phyloP scores from a whole-genome alignment of 2,888 invertebrate species.

The Xestia xanthographa region DNA sequence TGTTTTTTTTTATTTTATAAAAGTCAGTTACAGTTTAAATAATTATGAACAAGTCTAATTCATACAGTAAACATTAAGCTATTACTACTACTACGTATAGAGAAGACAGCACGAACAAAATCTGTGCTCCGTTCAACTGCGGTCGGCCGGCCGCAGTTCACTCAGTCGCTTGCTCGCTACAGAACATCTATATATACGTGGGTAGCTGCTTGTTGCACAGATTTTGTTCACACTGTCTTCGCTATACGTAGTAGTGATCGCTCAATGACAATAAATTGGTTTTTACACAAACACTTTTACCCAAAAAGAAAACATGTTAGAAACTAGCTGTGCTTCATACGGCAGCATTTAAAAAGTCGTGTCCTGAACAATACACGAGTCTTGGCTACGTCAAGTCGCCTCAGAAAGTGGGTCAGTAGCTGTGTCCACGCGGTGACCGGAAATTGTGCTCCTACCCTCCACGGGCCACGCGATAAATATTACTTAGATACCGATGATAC shows the following conservation, averaged over 20 bases:
- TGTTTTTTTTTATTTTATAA: not conserved
- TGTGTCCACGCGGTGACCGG: slow-evolving; percentile 78
- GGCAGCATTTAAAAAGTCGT: not conserved
- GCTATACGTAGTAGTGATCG: no score
- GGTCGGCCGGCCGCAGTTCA: no score
- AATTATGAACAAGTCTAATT: no score
- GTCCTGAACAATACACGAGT: slow-evolving; percentile 38
- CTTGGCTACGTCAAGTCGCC: slow-evolving; percentile 47
- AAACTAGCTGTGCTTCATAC: not conserved
- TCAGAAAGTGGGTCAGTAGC: slow-evolving; percentile 79
- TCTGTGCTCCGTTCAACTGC: no score
- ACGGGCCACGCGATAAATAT: slow-evolving; percentile 49
- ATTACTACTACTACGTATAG: no score
- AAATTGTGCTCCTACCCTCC: slow-evolving; percentile 75
- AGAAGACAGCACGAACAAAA: no score
- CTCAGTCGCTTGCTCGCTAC: no score
- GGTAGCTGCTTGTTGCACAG: no score
- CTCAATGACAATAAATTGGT: no score
- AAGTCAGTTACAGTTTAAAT: not conserved
- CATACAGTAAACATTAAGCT: no score
- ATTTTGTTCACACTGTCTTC: no score
- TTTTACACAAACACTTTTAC: not conserved
- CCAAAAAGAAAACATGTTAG: not conserved
- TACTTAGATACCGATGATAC: slow-evolving; percentile 54
- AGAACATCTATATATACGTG: no score